phyloP scores from a whole-genome alignment of 2,888 invertebrate genomes.

The Noctua janthe region DNA sequence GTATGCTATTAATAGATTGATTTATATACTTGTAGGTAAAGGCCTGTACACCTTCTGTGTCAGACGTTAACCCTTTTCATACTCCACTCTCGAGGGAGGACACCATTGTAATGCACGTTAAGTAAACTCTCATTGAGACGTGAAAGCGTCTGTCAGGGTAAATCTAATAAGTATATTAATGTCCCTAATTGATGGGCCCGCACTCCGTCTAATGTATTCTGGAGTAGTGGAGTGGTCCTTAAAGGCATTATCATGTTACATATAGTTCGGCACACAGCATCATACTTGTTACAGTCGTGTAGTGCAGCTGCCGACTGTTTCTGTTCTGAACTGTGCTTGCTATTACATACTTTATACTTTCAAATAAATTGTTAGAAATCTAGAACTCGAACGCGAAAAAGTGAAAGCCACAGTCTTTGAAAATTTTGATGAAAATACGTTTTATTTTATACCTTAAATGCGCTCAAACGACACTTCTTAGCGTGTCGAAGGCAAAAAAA shows the following conservation, averaged over 20 bases:
- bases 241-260: neutral
- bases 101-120: constrained; percentile 40
- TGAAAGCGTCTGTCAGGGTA: constrained; percentile 53
- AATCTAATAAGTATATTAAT: constrained; percentile 66
- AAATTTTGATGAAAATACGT: neutral
- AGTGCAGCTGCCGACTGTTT: neutral
- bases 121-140: constrained; percentile 47
- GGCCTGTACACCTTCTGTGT: constrained; percentile 8
- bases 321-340: neutral
- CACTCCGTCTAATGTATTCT: constrained; percentile 55
- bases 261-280: neutral
- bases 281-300: neutral
- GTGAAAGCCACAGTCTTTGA: neutral
- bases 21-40: neutral
- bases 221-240: constrained; percentile 26
- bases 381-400: neutral
- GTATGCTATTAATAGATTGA: neutral
- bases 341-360: neutral
- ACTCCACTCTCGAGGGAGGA: constrained; percentile 50
- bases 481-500: too few species aligned
- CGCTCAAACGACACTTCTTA: neutral
- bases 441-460: neutral
- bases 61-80: constrained; percentile 46
- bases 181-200: constrained; percentile 53
- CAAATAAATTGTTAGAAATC: neutral